Evolutionary conservation across 2,113 vertebrate species (phyloP), one percentile per base, ranked within the genome.

Genomic region (Vicugna pacos): DNA sequence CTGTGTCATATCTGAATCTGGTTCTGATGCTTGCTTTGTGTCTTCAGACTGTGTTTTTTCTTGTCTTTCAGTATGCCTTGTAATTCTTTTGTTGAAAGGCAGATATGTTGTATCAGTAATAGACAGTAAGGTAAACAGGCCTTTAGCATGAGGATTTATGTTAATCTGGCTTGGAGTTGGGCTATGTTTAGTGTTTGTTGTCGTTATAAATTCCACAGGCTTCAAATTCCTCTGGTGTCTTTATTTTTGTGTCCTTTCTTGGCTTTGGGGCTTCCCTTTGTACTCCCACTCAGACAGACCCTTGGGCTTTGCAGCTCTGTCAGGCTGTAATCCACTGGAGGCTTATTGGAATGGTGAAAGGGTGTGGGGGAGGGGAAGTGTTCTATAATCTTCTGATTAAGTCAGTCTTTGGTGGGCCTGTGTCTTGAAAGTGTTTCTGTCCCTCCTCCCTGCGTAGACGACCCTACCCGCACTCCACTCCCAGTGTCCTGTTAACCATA

Each of bases 141-240:
- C 70, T 50, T 69, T 69, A 80, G 17, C 48, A 35, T 83, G 38
- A 92, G 20, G 42, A 79, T 93, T 87, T 83, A 83, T 67, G 30
- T 81, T 81, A 32, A 58, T 79, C 15, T n/a, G 56, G 54, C 13
- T 77, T 82, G 46, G 62, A 87, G 62, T 42, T 81, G 19, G 73
- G 73, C 67, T 94, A 19, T 82, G 54, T 70, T 92, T 73, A 77
- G 58, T 67, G 32, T 81, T 95, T 94, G 28, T 60, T 64, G 52
- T 26, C 87, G 48, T 60, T 82, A 7, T 56, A 60, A 73, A 5
- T 79, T 95, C 69, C 42, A 79, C 46, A 85, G n/a, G 8, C 38
- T 79, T 92, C 58, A 65, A 4, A 67, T 35, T 91, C n/a, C 22
- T 80, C 64, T 20, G 30, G 20, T 19, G 15, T 30, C 6, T 64